Evolutionary conservation across 2,888 invertebrate species (phyloP).

Genomic region (Marasmarcha lunaedactyla): DNA sequence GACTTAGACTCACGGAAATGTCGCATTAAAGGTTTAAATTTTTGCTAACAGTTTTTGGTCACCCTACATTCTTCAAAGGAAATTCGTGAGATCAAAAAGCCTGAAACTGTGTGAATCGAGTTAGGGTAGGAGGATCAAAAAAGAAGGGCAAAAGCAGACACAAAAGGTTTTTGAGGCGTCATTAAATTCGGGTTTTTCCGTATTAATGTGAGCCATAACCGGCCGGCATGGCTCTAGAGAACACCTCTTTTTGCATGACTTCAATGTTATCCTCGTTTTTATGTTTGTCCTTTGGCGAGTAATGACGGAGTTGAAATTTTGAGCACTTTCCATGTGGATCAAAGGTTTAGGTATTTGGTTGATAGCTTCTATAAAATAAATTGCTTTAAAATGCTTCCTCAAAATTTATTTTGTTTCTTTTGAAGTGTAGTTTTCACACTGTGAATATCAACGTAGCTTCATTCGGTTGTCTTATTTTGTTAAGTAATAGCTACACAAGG

Average conservation of each 20-base stretch:
- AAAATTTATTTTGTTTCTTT: no score
- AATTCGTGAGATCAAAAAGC: constrained; percentile 36
- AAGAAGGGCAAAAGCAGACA: constrained; percentile 18
- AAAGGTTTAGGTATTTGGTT: constrained; percentile 1
- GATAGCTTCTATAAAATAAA: no score
- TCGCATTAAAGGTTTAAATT: no score
- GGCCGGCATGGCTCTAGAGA: constrained; percentile 21
- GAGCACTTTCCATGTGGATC: constrained; percentile 15
- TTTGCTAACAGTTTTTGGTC: no score
- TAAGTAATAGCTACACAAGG: no score
- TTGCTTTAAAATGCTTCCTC: no score
- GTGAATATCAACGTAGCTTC: no score
- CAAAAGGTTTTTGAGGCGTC: constrained; percentile 34
- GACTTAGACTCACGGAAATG: no score
- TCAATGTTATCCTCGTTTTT: constrained; percentile 17
- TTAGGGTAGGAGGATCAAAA: constrained; percentile 26
- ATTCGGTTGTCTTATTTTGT: no score
- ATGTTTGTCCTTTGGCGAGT: constrained; percentile 13
- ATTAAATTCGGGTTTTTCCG: constrained; percentile 37
- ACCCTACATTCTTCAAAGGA: constrained; percentile 23
- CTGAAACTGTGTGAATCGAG: constrained; percentile 42
- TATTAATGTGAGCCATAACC: constrained; percentile 22
- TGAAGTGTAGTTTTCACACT: no score
- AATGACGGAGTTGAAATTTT: constrained; percentile 24
- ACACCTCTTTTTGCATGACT: not conserved